phyloP scores from a whole-genome alignment of 2,113 vertebrate genomes.

The Malaclemys terrapin region DNA sequence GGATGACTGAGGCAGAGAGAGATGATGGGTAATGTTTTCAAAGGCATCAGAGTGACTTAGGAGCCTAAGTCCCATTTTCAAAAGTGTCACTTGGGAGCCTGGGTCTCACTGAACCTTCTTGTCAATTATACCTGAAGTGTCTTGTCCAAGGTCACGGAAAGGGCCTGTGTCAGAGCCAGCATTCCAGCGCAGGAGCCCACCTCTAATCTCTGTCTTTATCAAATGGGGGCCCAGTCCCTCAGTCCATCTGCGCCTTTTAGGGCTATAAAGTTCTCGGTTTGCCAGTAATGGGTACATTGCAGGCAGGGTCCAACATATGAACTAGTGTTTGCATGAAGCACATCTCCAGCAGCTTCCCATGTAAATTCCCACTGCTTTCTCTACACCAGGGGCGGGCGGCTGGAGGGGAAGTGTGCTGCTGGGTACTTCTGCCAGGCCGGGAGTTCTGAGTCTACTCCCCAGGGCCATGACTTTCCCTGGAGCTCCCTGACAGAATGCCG shows the following conservation, averaged over 20 bases:
- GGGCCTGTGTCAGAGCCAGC: not conserved
- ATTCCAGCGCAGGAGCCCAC: not conserved
- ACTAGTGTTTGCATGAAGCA: not conserved
- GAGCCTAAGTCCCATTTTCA: not conserved
- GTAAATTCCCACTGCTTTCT: not conserved
- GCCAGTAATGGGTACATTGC: fast-evolving
- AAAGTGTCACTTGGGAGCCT: not conserved
- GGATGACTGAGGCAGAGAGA: not conserved
- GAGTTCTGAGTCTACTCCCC: conserved; percentile 82
- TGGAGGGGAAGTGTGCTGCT: conserved; percentile 87
- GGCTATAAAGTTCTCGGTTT: not conserved
- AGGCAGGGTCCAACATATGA: not conserved
- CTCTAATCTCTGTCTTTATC: fast-evolving
- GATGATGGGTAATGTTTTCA: not conserved
- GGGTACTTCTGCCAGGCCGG: conserved; percentile 90
- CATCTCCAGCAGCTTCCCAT: fast-evolving
- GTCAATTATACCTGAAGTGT: not conserved
- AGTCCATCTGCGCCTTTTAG: fast-evolving
- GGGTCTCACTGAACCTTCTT: not conserved
- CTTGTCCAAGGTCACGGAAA: fast-evolving
- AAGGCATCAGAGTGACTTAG: not conserved
- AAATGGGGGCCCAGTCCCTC: not conserved
- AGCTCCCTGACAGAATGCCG: conserved; percentile 74
- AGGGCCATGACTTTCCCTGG: conserved; percentile 63
- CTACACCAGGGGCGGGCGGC: conserved; percentile 80